These are phyloP conservation scores for Muricea muricata DNA, from an alignment of 92 coral and sea anemone species.

Conservation along the genomic window DNA sequence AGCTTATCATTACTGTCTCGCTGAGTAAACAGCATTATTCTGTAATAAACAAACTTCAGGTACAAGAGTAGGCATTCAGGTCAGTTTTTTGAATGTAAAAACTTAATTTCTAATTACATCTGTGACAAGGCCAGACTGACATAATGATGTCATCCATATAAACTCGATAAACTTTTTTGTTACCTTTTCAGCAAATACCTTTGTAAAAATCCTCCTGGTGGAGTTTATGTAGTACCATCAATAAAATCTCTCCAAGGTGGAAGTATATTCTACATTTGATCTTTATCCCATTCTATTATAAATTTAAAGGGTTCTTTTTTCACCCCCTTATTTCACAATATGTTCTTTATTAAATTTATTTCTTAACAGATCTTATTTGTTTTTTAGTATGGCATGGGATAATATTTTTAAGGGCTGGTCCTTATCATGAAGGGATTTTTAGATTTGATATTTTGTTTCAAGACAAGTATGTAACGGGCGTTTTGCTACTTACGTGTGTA, in stretches of 20 bases:
- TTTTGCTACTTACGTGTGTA: no score
- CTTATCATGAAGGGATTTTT: constrained; percentile 90
- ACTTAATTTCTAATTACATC: no score
- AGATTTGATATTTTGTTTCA: constrained; percentile 82
- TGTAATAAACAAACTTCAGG: no score
- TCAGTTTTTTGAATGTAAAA: no score
- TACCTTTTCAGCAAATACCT: constrained; percentile 73
- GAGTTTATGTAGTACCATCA: constrained; percentile 90
- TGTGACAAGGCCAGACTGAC: background rate
- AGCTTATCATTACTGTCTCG: no score
- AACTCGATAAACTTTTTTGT: background rate
- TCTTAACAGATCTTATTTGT: background rate
- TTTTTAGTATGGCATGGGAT: constrained; percentile 93
- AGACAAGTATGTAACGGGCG: constrained; percentile 83
- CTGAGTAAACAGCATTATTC: no score
- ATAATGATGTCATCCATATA: background rate
- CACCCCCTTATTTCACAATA: background rate
- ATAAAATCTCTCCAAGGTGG: constrained; percentile 85
- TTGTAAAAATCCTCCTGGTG: constrained; percentile 80
- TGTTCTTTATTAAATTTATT: background rate
- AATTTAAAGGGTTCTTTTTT: background rate
- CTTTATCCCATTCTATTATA: background rate
- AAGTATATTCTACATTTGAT: background rate
- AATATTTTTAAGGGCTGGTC: constrained; percentile 89
- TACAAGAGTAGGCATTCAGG: no score